Evolutionary conservation across 1,140 invertebrate genomes (phyloP).

Genomic region (Ditylenchus dipsaci): DNA sequence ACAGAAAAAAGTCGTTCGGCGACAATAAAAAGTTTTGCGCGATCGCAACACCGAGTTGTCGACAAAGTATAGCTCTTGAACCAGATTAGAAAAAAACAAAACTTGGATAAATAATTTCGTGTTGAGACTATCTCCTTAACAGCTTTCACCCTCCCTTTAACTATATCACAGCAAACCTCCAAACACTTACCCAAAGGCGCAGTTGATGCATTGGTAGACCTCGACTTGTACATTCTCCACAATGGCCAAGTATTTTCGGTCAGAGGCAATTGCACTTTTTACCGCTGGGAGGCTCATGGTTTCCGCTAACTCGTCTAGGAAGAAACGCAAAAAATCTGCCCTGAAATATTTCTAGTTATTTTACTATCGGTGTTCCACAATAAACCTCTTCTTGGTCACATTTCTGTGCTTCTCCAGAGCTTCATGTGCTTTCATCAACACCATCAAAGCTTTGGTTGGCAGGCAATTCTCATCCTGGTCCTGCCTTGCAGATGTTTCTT

Average conservation of each 20-base stretch:
- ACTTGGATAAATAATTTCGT: too few species aligned
- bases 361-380: neutral
- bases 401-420: conserved; percentile 9
- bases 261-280: neutral
- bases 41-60: too few species aligned
- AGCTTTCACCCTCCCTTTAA: too few species aligned
- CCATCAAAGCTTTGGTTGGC: conserved; percentile 23
- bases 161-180: neutral
- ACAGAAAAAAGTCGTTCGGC: too few species aligned
- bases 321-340: conserved; percentile 23
- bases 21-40: too few species aligned
- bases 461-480: conserved; percentile 8
- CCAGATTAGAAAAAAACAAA: too few species aligned
- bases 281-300: conserved; percentile 24
- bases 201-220: conserved; percentile 19
- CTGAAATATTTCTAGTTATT: conserved; percentile 15
- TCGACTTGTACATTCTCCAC: conserved; percentile 13
- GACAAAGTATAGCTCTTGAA: too few species aligned
- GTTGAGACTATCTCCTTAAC: too few species aligned
- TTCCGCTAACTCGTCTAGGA: conserved; percentile 18
- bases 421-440: conserved; percentile 24
- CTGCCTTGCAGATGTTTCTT: too few species aligned
- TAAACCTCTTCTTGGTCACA: conserved; percentile 22
- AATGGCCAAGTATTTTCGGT: neutral
- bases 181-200: conserved; percentile 10